Base-by-base conservation (phyloP, 1,140 invertebrate species). In the Paralvinella palmiformis region DNA sequence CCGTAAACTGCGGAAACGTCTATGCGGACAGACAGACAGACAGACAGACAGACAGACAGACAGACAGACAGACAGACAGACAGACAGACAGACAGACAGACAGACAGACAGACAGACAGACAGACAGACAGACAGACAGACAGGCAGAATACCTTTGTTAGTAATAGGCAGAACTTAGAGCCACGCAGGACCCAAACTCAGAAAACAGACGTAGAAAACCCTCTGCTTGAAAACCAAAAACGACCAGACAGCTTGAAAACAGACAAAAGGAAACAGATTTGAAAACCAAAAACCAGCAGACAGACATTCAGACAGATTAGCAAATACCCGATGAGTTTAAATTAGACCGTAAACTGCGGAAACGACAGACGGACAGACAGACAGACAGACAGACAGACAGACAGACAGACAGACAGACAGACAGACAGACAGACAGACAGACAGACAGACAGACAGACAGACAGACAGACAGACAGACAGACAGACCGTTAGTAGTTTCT, bases 331-430 rank as follows among this genome's bases (percentile, higher is more conserved):
- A n/a, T n/a, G n/a, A n/a, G n/a, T n/a, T n/a, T n/a, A n/a, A n/a
- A n/a, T n/a, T n/a, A 32, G 20, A 55, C 62, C 57, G 29, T 57
- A 63, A 3, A 62, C 58, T 24, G 3, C 3, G 62, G 55, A 60
- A 33, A 60, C 59, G 37, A 33, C 37, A 60, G 59, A 66, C 0
- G 55, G 63, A 69, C 15, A 69, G 55, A 66, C 27, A 69, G 68
- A 69, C 20, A 69, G 68, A 69, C 52, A 68, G 66, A 69, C 22
- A 69, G 33, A 69, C 27, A 69, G n/a, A 65, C 31, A 69, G 55
- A 69, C 35, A 69, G 48, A 69, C 17, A 66, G 50, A 62, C n/a
- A 56, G 56, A 69, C 22, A 66, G 17, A 65, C n/a, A 69, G 45
- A 65, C 29, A 69, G 58, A 68, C 57, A 68, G 58, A 67, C 59